Evolutionary conservation across 2,888 invertebrate genomes (phyloP).

Genomic region (Dione juno): DNA sequence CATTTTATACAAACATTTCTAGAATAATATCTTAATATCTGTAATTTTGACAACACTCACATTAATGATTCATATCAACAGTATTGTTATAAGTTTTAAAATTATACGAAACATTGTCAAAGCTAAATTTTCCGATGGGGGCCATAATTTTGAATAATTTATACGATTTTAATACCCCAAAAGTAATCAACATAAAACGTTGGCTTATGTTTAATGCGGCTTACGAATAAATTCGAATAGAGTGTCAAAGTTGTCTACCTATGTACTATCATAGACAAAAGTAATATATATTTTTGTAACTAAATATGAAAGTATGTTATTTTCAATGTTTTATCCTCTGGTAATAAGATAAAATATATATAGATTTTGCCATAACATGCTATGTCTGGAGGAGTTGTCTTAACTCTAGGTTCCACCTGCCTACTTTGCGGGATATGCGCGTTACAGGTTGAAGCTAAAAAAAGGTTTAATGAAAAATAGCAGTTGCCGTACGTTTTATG

Average conservation of each 20-base stretch:
- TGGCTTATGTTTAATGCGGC: conserved; percentile 22
- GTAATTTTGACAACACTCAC: not conserved
- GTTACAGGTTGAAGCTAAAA: too few species aligned
- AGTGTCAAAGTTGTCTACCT: conserved; percentile 15
- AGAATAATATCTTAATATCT: conserved; percentile 55
- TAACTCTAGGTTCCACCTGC: too few species aligned
- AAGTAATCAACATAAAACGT: conserved; percentile 30
- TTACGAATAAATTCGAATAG: conserved; percentile 25
- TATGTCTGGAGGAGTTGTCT: too few species aligned
- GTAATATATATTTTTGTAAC: not conserved
- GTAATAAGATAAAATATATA: too few species aligned
- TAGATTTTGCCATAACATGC: too few species aligned
- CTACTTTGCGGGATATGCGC: too few species aligned
- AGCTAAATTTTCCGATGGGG: conserved; percentile 1
- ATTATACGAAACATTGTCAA: conserved; percentile 19
- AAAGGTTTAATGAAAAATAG: too few species aligned
- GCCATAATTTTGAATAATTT: conserved; percentile 22
- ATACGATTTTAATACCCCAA: conserved; percentile 23
- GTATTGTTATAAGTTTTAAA: conserved; percentile 17
- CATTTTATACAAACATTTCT: too few species aligned
- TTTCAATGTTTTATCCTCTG: too few species aligned
- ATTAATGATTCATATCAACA: not conserved
- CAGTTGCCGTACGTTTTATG: too few species aligned
- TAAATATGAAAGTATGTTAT: too few species aligned
- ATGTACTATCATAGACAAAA: conserved; percentile 11